Percentiles rank a stretch among this genome's conserved stretches.
phyloP scores from a whole-genome alignment of 2,113 vertebrate genomes.

The Hystrix brachyura region DNA sequence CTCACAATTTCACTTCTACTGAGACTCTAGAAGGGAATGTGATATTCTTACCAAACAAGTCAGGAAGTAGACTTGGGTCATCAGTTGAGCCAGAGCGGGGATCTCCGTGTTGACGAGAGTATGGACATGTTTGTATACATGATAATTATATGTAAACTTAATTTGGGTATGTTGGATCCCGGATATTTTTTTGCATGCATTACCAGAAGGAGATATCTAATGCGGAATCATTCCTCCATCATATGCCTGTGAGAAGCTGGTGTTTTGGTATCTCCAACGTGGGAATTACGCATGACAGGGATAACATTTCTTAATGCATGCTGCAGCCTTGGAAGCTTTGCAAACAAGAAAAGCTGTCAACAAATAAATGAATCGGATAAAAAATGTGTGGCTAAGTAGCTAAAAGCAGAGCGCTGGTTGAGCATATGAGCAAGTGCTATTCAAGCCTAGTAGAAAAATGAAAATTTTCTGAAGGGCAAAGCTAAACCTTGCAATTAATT shows the following conservation, averaged over 20 bases:
- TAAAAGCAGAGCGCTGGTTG: background rate
- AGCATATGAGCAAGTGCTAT: background rate
- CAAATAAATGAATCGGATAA: background rate
- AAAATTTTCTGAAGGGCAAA: background rate
- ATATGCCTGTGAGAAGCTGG: background rate
- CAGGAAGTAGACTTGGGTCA: accelerated
- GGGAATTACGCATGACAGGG: background rate
- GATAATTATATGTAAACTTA: background rate
- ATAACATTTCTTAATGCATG: too few relatives aligned
- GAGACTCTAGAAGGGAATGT: accelerated
- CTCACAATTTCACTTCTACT: too few relatives aligned
- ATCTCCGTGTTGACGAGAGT: accelerated
- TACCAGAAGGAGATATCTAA: background rate
- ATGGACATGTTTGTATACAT: accelerated
- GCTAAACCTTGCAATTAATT: background rate
- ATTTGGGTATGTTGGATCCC: background rate
- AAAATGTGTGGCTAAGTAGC: background rate
- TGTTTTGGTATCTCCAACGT: background rate
- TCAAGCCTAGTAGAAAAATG: background rate
- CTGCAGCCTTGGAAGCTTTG: background rate
- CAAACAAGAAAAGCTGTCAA: background rate
- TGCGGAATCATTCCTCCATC: background rate
- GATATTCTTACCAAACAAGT: accelerated
- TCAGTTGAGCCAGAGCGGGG: background rate
- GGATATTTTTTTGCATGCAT: background rate